phyloP scores from a whole-genome alignment of 1,140 invertebrate species.

The Drosophila equinoxialis region DNA sequence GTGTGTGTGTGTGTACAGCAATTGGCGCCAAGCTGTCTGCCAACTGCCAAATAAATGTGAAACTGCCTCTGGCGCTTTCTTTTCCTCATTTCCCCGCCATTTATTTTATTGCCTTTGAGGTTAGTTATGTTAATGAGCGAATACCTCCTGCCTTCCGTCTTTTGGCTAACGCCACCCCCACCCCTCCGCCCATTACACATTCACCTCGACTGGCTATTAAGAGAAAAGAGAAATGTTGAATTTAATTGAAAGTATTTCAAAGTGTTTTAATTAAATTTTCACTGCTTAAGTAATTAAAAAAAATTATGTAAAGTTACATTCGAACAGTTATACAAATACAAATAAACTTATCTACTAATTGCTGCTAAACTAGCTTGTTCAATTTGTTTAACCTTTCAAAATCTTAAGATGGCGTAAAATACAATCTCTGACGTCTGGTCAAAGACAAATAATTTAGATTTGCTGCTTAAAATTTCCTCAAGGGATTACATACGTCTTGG shows the following conservation, averaged over 20 bases:
- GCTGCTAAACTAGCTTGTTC: no score
- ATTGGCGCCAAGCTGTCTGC: constrained; percentile 51
- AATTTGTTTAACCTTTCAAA: no score
- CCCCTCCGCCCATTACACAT: no score
- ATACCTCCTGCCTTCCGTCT: not conserved
- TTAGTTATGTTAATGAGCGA: constrained; percentile 55
- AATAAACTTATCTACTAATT: no score
- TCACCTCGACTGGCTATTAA: constrained; percentile 38
- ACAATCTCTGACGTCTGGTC: no score
- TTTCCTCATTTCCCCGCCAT: constrained; percentile 2
- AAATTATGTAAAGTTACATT: not conserved
- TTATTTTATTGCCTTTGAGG: constrained; percentile 17
- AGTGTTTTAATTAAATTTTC: constrained; percentile 7
- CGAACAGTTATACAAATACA: no score
- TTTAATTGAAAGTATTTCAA: no score
- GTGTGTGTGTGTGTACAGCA: constrained; percentile 2
- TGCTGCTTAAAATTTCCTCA: no score
- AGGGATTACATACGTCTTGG: no score
- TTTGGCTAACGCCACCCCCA: constrained; percentile 8
- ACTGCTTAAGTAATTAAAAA: not conserved
- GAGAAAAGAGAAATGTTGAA: constrained; percentile 36
- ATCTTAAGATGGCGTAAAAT: no score
- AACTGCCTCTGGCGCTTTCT: not conserved
- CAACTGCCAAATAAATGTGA: constrained; percentile 40
- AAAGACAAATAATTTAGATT: no score